These are phyloP conservation scores for Peromyscus polionotus DNA, from an alignment of 2,113 vertebrate species.

Conservation along the genomic window DNA sequence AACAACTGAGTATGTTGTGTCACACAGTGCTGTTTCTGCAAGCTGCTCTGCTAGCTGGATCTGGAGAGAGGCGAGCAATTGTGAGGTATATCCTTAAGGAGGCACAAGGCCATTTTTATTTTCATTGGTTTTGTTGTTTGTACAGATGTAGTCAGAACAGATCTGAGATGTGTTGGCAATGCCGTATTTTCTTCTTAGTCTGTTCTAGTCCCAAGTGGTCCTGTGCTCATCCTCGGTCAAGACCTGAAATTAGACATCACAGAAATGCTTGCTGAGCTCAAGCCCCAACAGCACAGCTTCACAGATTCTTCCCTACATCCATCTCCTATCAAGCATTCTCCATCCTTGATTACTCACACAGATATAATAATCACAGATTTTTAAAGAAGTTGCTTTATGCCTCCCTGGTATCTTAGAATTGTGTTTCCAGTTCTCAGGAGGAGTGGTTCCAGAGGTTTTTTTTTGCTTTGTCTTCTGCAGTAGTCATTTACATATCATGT, in stretches of 20 bases:
- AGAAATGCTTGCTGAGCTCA: neutral
- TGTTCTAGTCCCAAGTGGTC: neutral
- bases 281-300: neutral
- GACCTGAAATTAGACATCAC: neutral
- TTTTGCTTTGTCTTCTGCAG: neutral
- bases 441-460: neutral
- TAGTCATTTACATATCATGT: neutral
- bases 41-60: neutral
- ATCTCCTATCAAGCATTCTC: neutral
- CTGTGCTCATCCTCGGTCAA: neutral
- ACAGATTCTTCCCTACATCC: neutral
- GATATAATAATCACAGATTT: slow-evolving; percentile 2
- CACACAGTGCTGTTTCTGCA: neutral
- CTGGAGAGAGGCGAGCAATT: neutral
- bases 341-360: neutral
- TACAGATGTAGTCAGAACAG: neutral
- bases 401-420: neutral
- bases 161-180: neutral
- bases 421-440: neutral
- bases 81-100: neutral
- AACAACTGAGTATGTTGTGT: neutral
- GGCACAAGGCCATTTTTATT: neutral
- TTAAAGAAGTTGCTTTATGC: neutral
- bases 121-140: neutral
- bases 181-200: neutral